Evolutionary conservation across 2,888 invertebrate genomes (phyloP), one percentile per base, ranked within the genome.

Genomic region (Phyllotreta striolata): DNA sequence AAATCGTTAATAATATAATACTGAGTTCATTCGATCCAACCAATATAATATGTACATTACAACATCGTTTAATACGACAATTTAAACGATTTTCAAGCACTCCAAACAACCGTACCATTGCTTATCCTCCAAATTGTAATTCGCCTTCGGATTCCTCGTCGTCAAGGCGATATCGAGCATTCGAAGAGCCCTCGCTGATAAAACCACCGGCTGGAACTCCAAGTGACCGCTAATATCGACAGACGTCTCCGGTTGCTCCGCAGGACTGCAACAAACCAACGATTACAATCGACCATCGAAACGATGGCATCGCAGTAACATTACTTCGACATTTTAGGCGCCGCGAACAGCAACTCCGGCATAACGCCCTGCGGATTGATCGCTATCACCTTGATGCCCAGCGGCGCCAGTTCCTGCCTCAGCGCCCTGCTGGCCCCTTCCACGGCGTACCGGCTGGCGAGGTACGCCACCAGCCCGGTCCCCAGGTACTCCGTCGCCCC

Each of bases 341-440:
- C 85, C 52, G 87, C 85, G 79, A 88, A 90, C 61, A 91, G 83
- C 59, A 87, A 85, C 54, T 87, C 86, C 0, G 88, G 87, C 51
- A 87, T 83, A 62, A 90, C 81, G 63, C 88, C 88, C 5, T 88
- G 87, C 6, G 92, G 90, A 78, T 92, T 90, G 66, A 93, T 82
- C 63, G 91, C 85, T 46, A 93, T 86, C 38, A 93, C 92, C 76
- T 87, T 88, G 62, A 93, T 86, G 8, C 90, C 88, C 66, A 88
- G 86, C 3, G 90, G 87, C 59, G 87, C 86, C 67, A 92, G 81
- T 71, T 91, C 89, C 46, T 87, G 84, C 38, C 91, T 84, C 66
- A 93, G 80, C 5, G 91, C 91, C 38, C 88, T 87, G 65, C 91
- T 91, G 4, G 91, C 92, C 61, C 92, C 92, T 82, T 91, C 91